Evolutionary conservation across 30 jellyfish, hydroid and myxozoan genomes (phyloP).

Genomic region (Aurelia coerulea): DNA sequence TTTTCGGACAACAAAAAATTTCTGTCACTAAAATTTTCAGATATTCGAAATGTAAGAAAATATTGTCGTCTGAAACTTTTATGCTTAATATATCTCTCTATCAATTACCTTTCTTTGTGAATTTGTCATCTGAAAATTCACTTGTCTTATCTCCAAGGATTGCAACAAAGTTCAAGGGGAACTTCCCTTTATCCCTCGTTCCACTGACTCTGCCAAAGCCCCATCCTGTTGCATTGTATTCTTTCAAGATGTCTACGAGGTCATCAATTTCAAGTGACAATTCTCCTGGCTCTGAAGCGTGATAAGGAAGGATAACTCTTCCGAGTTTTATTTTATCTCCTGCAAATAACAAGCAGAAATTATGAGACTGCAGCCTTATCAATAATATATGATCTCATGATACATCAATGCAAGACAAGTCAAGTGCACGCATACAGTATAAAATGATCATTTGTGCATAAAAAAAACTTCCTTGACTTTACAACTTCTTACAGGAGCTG

Average conservation of each 20-base stretch:
- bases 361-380: not conserved
- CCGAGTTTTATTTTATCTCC: constrained; percentile 54
- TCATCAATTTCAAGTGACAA: constrained; percentile 68
- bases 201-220: constrained; percentile 64
- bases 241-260: constrained; percentile 64
- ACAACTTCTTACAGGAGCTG: too few species aligned
- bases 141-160: constrained; percentile 36
- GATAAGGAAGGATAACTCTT: constrained; percentile 74
- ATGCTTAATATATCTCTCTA: not conserved
- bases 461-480: too few species aligned
- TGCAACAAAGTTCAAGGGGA: constrained; percentile 78
- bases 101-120: constrained; percentile 39
- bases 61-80: too few species aligned
- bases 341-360: constrained; percentile 20
- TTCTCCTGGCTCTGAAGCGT: constrained; percentile 76
- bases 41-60: too few species aligned
- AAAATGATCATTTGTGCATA: too few species aligned
- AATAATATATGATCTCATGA: not conserved
- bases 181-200: constrained; percentile 62
- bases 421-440: not conserved
- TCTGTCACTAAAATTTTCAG: too few species aligned
- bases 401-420: not conserved
- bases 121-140: constrained; percentile 29
- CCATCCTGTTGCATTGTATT: constrained; percentile 75
- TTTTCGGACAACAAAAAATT: too few species aligned